phyloP scores from a whole-genome alignment of 2,888 invertebrate genomes.

The Lordiphosa fenestrarum region DNA sequence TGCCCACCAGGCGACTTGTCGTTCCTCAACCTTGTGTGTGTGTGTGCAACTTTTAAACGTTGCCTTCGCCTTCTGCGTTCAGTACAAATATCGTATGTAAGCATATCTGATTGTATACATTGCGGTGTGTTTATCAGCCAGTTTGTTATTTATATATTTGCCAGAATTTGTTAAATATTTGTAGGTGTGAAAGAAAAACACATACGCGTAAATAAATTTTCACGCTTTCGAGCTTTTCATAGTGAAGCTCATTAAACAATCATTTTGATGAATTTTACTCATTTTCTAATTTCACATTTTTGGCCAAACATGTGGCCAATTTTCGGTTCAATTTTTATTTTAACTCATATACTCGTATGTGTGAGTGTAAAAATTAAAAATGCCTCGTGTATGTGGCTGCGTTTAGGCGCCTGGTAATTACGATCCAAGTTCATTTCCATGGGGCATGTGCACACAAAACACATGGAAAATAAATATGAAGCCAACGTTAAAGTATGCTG shows the following conservation, averaged over 20 bases:
- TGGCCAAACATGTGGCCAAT: slow-evolving; percentile 38
- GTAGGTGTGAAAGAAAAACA: slow-evolving; percentile 62
- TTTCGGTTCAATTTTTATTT: slow-evolving; percentile 50
- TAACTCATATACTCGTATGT: slow-evolving; percentile 4
- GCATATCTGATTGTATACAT: slow-evolving; percentile 11
- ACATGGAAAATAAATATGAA: slow-evolving; percentile 17
- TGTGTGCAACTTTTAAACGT: slow-evolving; percentile 11
- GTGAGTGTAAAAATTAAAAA: slow-evolving; percentile 47
- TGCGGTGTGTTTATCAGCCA: slow-evolving; percentile 29
- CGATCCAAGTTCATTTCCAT: slow-evolving; percentile 65
- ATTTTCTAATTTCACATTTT: slow-evolving; percentile 11
- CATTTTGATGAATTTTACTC: slow-evolving; percentile 62
- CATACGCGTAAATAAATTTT: slow-evolving; percentile 45
- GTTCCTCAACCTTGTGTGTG: slow-evolving; percentile 16
- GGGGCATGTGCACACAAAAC: slow-evolving; percentile 16
- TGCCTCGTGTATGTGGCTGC: slow-evolving; percentile 30
- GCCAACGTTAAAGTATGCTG: slow-evolving; percentile 37
- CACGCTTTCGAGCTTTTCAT: slow-evolving; percentile 20
- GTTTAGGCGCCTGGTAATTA: slow-evolving; percentile 62
- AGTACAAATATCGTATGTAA: slow-evolving; percentile 1
- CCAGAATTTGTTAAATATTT: slow-evolving; percentile 46
- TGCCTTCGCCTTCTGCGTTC: not conserved
- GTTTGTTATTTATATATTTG: slow-evolving; percentile 54
- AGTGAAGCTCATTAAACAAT: slow-evolving; percentile 70
- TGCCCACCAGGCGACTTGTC: slow-evolving; percentile 39